Base-by-base conservation (phyloP, 1,140 invertebrate species). In the Batillaria attramentaria region DNA sequence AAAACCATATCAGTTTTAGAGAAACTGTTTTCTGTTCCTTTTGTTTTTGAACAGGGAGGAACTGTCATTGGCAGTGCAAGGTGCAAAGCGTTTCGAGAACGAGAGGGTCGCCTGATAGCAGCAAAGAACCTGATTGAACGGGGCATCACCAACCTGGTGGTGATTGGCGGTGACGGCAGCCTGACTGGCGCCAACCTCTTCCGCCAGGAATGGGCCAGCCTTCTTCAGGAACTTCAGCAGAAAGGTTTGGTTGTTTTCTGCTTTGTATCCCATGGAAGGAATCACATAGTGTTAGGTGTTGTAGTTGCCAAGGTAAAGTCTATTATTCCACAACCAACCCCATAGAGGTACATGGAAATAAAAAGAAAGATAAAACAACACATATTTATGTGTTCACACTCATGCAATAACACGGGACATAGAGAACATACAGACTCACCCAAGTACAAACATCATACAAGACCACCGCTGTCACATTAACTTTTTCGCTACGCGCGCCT, bases 61-160 rank as follows among this genome's bases (percentile, higher is more conserved):
- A 99, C 99, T 60, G 95, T 99, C 33, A 99, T 99, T 91, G 99
- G 99, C 37, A 99, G 97, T 62, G 98, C 98, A 18, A 92, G 99
- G 81, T 99, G 98, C 90, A 94, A 93, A 89, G 98, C 98, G 70
- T 99, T 99, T 87, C 93, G 94, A 80, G 94, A 97, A 84, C 93
- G 94, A 70, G 92, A 93, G 79, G 99, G 98, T 35, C 95, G 98
- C 35, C 90, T 98, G 70, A 97, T 95, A 90, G 98, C 98, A 20
- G 97, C 97, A 31, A 94, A 95, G 84, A 99, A 99, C 93, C 92
- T 99, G 68, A 93, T 99, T 1, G 91, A 94, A 33, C 93, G 93
- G 72, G 95, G 95, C 54, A 99, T 99, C 85, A 97, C 96, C 42
- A 99, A 99, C 92, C 93, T 99, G 82, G 97, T 99, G 72, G 97